phyloP scores from a whole-genome alignment of 2,888 invertebrate genomes.

The Pheosia gnoma region DNA sequence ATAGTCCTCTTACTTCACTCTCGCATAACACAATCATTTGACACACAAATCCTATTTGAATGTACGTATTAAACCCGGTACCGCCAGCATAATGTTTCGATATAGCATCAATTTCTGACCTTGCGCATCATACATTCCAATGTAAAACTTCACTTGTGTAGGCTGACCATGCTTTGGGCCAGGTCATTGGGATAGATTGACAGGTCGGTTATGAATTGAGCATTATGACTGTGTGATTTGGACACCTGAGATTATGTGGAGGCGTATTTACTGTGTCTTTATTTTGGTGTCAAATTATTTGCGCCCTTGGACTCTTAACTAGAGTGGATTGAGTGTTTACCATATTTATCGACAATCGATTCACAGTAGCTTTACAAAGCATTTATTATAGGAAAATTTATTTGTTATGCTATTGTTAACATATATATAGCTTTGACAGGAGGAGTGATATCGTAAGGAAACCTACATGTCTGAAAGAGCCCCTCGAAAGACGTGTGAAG shows the following conservation, averaged over 20 bases:
- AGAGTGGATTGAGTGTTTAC: too few relatives aligned
- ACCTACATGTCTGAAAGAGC: too few relatives aligned
- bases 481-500: too few relatives aligned
- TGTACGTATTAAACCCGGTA: constrained; percentile 38
- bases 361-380: too few relatives aligned
- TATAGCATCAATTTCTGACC: constrained; percentile 49
- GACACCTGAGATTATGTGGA: not conserved
- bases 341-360: too few relatives aligned
- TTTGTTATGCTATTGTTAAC: too few relatives aligned
- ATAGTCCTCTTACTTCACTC: constrained; percentile 27
- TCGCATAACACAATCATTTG: constrained; percentile 38
- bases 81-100: constrained; percentile 34
- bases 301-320: not conserved
- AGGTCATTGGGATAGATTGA: constrained; percentile 5
- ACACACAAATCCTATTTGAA: constrained; percentile 55
- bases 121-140: constrained; percentile 46
- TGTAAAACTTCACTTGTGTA: constrained; percentile 30
- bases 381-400: too few relatives aligned
- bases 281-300: not conserved
- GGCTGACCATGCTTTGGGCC: constrained; percentile 19
- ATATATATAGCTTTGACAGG: too few relatives aligned
- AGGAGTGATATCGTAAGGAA: too few relatives aligned
- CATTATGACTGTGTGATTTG: not conserved
- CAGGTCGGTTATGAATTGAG: not conserved
- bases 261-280: not conserved